Base-by-base conservation (phyloP, 1,140 invertebrate genomes). In the Drosophila triauraria region DNA sequence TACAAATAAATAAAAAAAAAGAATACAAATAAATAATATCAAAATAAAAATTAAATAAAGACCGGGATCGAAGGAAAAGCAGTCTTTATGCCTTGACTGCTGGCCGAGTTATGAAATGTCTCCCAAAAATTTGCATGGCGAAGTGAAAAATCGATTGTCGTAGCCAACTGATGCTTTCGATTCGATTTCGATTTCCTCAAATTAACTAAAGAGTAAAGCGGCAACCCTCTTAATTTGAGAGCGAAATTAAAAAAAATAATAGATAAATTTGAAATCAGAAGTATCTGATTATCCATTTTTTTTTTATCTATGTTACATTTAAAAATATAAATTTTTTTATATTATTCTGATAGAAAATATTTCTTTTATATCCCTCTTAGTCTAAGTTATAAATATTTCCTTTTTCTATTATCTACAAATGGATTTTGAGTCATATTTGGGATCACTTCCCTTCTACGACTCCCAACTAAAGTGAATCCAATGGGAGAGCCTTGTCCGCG, bases 401-500 rank as follows among this genome's bases (percentile, higher is more conserved):
- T 20, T 30, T 32, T 5, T 12, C 3, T 32, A 51, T 53, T 35
- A 53, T 35, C 30, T 23, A 40, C 53, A 40, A n/a, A 25, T 23
- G 2, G 9, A 2, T n/a, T 50, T 50, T 5, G 2, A 48, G 27
- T 32, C 12, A 27, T 20, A 27, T 23, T 59, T 32, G 8, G 13
- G 53, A 40, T 59, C 25, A 48, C n/a, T 4, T 38, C 9, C 40
- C 10, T 46, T 50, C 25, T 63, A n/a, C 23, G 10, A 20, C 27
- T 56, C n/a, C 20, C 25, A 23, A 32, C 12, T 6, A 53, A 15
- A 30, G 38, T 35, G 23, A 15, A 15, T 9, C 12, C n/a, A 50
- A 38, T n/a, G 17, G 2, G 25, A 9, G 7, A 30, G 35, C 32
- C 17, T 70, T 69, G 56, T 35, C 27, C 27, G 44, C 17, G 67